These are phyloP conservation scores for Tenebrosternarchus preto DNA, from an alignment of 2,113 vertebrate species.

Conservation along the genomic window DNA sequence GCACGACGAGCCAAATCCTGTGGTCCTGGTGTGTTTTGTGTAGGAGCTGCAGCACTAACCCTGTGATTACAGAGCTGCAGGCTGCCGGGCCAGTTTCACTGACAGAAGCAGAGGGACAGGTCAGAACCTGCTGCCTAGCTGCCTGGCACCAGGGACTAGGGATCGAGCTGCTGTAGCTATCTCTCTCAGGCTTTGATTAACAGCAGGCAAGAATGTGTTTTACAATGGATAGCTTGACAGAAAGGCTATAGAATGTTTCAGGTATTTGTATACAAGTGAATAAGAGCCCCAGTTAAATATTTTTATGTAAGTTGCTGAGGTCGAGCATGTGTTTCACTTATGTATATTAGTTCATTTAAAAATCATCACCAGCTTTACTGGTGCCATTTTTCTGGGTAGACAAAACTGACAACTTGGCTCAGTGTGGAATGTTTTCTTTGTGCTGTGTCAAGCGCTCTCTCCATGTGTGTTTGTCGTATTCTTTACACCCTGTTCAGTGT, in stretches of 20 bases:
- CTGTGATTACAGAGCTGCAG: constrained; percentile 50
- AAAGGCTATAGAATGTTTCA: constrained; percentile 18
- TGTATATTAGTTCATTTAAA: not conserved
- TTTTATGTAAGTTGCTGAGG: too few species aligned
- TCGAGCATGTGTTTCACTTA: not conserved
- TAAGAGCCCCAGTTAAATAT: not conserved
- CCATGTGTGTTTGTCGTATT: constrained; percentile 12
- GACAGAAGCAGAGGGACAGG: constrained; percentile 28
- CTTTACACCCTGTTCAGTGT: not conserved
- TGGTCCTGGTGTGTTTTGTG: constrained; percentile 25
- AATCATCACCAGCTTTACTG: not conserved
- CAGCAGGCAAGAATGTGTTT: constrained; percentile 5
- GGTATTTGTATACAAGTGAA: constrained; percentile 18
- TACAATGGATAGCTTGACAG: constrained; percentile 3
- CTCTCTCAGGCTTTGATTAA: constrained; percentile 11
- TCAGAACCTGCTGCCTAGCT: constrained; percentile 41
- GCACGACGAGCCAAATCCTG: constrained; percentile 14
- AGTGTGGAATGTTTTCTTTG: constrained; percentile 29
- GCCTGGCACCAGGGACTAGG: not conserved
- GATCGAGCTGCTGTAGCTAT: not conserved
- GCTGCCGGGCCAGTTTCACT: constrained; percentile 8
- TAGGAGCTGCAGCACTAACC: constrained; percentile 30
- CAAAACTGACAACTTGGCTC: not conserved
- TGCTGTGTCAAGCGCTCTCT: not conserved
- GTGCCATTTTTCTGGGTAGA: not conserved